Evolutionary conservation across 2,797 vertebrate genomes (phyloP), one percentile per base, ranked within the genome.

Genomic region (Sparidentex hasta): DNA sequence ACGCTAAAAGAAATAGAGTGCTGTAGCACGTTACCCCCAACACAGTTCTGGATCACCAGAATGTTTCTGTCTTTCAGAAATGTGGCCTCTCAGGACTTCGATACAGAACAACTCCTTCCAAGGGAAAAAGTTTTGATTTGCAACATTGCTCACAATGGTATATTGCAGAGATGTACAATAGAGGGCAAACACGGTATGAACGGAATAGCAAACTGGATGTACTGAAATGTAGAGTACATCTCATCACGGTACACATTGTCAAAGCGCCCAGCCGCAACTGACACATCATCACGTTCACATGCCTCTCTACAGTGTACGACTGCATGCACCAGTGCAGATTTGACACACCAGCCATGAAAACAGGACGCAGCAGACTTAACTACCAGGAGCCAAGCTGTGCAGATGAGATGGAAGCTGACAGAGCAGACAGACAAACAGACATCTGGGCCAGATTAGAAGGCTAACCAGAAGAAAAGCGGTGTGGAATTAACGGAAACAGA

Each of bases 401-500:
- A 70, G 59, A 78, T 57, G 57, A 83, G 41, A 83, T 71, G 61
- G 58, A 82, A 29, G 63, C 65, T 78, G 76, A 48, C 12, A 6
- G 29, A 73, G 64, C 70, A 80, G 57, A 81, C n/a, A 58, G 27
- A 76, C 57, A 76, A 7, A 65, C 62, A 52, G 44, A 56, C 63
- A 68, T 65, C 55, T 81, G 65, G 48, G n/a, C 81, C 38, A 68
- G 59, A 86, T 85, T 17, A 83, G 75, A 71, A 83, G 65, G 69
- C 44, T 3, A 72, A 83, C 48, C 18, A 1, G 56, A 74, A 27
- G 4, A 33, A 3, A 65, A 62, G 66, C 55, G 27, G 61, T 5
- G 8, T 16, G 29, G 8, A 58, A 50, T 48, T n/a, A 68, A 52
- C 29, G 27, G 41, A 77, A 18, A 47, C 47, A 79, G 27, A 68